Evolutionary conservation across 2,113 vertebrate species (phyloP).

Genomic region (Paedocypris sp.): DNA sequence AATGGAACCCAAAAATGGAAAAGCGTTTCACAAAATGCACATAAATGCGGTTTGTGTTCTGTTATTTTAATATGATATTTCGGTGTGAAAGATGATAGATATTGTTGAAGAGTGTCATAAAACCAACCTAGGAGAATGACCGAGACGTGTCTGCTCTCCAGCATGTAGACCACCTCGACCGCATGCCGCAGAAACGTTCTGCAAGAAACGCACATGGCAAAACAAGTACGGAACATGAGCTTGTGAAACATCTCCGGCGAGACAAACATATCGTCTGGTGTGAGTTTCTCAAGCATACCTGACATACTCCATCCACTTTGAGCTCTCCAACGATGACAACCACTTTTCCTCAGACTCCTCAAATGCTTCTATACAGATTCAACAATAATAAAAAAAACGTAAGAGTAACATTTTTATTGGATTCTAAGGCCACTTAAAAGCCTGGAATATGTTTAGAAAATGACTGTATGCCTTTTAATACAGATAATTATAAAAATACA

Average conservation of each 20-base stretch:
- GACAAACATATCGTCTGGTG: not conserved
- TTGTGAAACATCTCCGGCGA: not conserved
- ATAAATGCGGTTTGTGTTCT: too few species aligned
- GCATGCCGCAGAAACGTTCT: constrained; percentile 80
- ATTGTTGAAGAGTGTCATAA: too few species aligned
- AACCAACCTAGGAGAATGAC: constrained; percentile 90
- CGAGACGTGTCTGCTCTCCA: constrained; percentile 77
- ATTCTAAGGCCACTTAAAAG: too few species aligned
- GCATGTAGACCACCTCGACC: constrained; percentile 78
- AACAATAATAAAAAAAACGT: not conserved
- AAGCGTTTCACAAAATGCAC: too few species aligned
- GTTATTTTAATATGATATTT: too few species aligned
- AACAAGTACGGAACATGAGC: not conserved
- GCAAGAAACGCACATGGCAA: not conserved
- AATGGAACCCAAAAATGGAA: too few species aligned
- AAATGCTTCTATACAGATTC: constrained; percentile 63
- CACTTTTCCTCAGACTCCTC: constrained; percentile 93
- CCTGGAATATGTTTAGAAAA: too few species aligned
- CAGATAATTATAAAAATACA: too few species aligned
- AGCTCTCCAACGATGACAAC: constrained; percentile 82
- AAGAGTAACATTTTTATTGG: too few species aligned
- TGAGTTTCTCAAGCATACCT: constrained; percentile 60
- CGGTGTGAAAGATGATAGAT: too few species aligned
- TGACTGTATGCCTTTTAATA: too few species aligned
- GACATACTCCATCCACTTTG: constrained; percentile 83